Conservation (phyloP, 2,797 vertebrate species). For the Acomys russatus region DNA sequence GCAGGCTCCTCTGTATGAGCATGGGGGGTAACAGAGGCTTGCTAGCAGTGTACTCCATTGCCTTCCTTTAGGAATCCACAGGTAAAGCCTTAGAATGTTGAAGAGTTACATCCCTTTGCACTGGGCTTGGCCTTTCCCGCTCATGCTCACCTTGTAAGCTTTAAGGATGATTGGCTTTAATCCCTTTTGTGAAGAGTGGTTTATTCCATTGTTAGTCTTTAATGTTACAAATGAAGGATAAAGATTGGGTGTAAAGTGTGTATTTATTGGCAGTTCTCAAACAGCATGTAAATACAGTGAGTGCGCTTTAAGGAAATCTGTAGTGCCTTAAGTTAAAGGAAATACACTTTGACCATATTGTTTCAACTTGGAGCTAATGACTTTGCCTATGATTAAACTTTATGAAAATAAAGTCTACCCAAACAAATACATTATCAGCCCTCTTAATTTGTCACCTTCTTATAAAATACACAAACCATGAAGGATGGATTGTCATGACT, state of each 20-base stretch:
- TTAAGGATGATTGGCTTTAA: constrained; percentile 40
- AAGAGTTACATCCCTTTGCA: constrained; percentile 31
- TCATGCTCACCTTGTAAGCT: constrained; percentile 4
- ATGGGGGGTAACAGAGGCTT: neutral
- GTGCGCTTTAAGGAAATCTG: constrained; percentile 63
- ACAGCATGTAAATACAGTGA: constrained; percentile 54
- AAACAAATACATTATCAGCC: neutral
- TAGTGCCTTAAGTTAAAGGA: constrained; percentile 76
- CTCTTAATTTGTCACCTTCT: constrained; percentile 58
- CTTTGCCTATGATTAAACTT: constrained; percentile 61
- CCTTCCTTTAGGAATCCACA: constrained; percentile 33
- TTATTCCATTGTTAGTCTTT: constrained; percentile 51
- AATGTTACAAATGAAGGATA: constrained; percentile 59
- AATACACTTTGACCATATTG: constrained; percentile 68
- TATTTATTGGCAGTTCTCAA: constrained; percentile 70
- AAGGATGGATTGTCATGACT: constrained; percentile 2
- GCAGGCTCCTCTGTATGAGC: neutral
- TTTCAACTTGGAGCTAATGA: constrained; percentile 66
- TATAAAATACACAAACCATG: neutral
- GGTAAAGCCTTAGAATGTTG: constrained; percentile 17
- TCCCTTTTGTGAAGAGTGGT: constrained; percentile 54
- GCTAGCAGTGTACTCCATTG: neutral
- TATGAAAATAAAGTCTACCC: constrained; percentile 69
- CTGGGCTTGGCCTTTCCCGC: constrained; percentile 6
- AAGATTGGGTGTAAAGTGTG: constrained; percentile 4